These are phyloP conservation scores for Acanthosepion esculentum DNA, from an alignment of 2,888 invertebrate species.

Conservation along the genomic window DNA sequence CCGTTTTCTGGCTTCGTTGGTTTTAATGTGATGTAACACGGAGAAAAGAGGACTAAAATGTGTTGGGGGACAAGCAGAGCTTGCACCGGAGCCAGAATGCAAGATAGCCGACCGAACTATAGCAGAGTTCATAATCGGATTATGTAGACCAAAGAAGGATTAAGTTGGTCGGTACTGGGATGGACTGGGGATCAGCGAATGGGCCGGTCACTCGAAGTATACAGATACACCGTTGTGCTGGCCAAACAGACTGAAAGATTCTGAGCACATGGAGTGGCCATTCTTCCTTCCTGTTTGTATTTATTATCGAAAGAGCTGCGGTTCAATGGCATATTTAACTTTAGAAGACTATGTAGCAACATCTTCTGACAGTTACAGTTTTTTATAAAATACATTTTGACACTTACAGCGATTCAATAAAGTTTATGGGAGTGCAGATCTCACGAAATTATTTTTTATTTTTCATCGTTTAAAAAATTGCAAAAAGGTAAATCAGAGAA, in stretches of 20 bases:
- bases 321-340: background rate
- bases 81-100: constrained; percentile 4
- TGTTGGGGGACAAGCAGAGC: constrained; percentile 18
- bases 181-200: background rate
- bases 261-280: background rate
- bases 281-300: background rate
- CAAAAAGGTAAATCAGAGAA: too few relatives aligned
- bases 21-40: background rate
- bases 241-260: background rate
- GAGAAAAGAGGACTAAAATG: constrained; percentile 20
- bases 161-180: background rate
- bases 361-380: background rate
- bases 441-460: too few relatives aligned
- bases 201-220: background rate
- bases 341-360: background rate
- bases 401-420: background rate
- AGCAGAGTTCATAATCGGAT: background rate
- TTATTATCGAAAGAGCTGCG: background rate
- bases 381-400: background rate
- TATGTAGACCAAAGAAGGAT: background rate
- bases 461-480: too few relatives aligned
- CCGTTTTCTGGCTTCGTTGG: background rate
- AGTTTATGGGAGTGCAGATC: background rate
- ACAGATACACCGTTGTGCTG: background rate
- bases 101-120: background rate